Conservation (phyloP, 2,113 vertebrate genomes). For the Oreochromis spilurus region DNA sequence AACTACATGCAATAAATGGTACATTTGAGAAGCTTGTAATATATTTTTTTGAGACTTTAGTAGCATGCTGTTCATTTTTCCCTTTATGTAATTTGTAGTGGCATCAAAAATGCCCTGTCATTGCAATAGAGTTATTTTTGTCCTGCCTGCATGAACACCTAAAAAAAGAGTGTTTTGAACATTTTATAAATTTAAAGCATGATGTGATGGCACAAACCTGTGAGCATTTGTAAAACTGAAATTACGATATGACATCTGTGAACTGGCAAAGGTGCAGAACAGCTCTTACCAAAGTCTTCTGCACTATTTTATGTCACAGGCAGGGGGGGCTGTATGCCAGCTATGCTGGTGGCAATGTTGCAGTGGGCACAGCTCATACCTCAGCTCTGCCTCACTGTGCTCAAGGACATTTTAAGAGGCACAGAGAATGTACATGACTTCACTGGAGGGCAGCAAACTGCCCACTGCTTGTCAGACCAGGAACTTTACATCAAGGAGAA, state of each 20-base stretch:
- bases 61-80: not conserved
- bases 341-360: slow-evolving; percentile 22
- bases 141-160: not conserved
- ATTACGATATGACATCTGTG: not conserved
- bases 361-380: slow-evolving; percentile 35
- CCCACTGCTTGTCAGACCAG: not conserved
- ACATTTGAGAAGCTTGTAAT: not conserved
- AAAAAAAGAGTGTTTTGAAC: not conserved
- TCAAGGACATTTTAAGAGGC: slow-evolving; percentile 63
- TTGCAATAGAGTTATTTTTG: not conserved
- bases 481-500: not conserved
- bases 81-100: not conserved
- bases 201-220: not conserved
- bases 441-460: not conserved
- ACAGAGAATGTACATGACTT: not conserved
- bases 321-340: slow-evolving; percentile 52
- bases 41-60: not conserved
- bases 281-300: not conserved
- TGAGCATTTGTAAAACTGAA: not conserved
- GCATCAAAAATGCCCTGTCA: not conserved
- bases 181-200: not conserved
- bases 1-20: not conserved
- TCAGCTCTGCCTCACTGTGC: slow-evolving; percentile 35
- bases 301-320: slow-evolving; percentile 40
- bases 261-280: not conserved